These are phyloP conservation scores for Trinectes maculatus DNA, from an alignment of 2,113 vertebrate species.

Conservation along the genomic window DNA sequence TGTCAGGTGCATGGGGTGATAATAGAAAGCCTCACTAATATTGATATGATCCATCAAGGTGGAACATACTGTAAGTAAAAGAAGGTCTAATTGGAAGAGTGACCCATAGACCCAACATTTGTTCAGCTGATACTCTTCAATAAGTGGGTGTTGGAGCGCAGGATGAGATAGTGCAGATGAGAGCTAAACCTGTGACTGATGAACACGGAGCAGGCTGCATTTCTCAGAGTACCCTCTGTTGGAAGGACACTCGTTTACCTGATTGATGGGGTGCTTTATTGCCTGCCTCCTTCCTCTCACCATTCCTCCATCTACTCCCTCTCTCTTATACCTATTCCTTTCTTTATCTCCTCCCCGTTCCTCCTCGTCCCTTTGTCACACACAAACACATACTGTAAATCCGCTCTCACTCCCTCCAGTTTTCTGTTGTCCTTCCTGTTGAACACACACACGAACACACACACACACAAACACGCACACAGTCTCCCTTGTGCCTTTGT, in stretches of 20 bases:
- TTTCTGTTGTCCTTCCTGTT: not conserved
- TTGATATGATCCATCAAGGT: constrained; percentile 8
- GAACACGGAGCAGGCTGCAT: constrained; percentile 57
- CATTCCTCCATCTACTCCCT: constrained; percentile 55
- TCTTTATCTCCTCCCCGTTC: constrained; percentile 51
- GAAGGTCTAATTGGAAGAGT: constrained; percentile 32
- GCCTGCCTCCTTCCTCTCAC: constrained; percentile 65
- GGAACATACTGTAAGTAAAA: constrained; percentile 30
- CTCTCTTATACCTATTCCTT: constrained; percentile 55
- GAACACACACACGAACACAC: not conserved
- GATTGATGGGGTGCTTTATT: constrained; percentile 78
- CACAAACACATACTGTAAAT: constrained; percentile 44
- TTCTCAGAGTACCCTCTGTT: constrained; percentile 58
- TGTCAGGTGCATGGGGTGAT: not conserved
- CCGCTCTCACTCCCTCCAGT: constrained; percentile 1
- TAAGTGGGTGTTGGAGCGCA: constrained; percentile 43
- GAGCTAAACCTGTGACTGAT: constrained; percentile 66
- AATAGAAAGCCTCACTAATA: not conserved
- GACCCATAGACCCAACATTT: constrained; percentile 37
- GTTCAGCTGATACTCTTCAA: constrained; percentile 21
- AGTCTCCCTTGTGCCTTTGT: not conserved
- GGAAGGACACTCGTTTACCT: constrained; percentile 76
- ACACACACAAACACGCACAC: not conserved
- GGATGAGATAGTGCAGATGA: constrained; percentile 19
- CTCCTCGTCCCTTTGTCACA: constrained; percentile 22